Percentiles rank a stretch among this genome's conserved stretches.
Conservation (phyloP, 1,140 invertebrate species). For the Drosophila orena region DNA sequence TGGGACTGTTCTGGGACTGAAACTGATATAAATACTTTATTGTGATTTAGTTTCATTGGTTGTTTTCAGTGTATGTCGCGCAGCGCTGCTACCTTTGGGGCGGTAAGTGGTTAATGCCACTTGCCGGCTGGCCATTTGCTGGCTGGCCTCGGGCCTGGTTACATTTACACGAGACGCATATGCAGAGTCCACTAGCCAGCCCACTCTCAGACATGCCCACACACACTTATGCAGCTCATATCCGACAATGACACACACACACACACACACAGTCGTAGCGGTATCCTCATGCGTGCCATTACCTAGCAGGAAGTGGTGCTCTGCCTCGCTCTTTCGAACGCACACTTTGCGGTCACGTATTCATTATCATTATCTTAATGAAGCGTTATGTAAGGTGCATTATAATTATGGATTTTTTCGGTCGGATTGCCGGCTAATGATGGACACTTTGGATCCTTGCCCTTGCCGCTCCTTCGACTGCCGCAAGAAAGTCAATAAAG, state of each 20-base stretch:
- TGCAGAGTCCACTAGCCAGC: constrained; percentile 16
- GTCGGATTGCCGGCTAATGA: constrained; percentile 59
- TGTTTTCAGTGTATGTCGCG: constrained; percentile 31
- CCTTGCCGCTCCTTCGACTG: constrained; percentile 35
- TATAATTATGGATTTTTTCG: constrained; percentile 78
- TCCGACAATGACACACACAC: constrained; percentile 13
- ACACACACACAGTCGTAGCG: constrained; percentile 7
- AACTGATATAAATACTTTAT: neutral
- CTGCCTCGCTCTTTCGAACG: neutral
- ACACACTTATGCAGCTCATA: constrained; percentile 9
- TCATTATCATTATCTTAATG: constrained; percentile 83
- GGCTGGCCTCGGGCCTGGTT: constrained; percentile 34
- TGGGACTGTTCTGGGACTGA: too few species aligned
- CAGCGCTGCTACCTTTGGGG: constrained; percentile 40
- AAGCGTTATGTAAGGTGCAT: constrained; percentile 82
- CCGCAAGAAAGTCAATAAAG: constrained; percentile 68
- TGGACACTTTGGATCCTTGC: constrained; percentile 48
- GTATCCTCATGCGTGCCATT: constrained; percentile 77
- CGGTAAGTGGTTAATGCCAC: constrained; percentile 79
- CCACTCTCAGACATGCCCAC: constrained; percentile 14
- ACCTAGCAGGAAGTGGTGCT: constrained; percentile 57
- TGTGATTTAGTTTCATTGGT: neutral
- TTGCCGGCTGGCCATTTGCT: constrained; percentile 74
- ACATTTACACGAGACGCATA: constrained; percentile 36
- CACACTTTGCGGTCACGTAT: constrained; percentile 68